A percentile compares a stretch with the other conserved stretches of the same genome.
Conservation (phyloP, 2,888 invertebrate species). For the Ophioninae sp. region DNA sequence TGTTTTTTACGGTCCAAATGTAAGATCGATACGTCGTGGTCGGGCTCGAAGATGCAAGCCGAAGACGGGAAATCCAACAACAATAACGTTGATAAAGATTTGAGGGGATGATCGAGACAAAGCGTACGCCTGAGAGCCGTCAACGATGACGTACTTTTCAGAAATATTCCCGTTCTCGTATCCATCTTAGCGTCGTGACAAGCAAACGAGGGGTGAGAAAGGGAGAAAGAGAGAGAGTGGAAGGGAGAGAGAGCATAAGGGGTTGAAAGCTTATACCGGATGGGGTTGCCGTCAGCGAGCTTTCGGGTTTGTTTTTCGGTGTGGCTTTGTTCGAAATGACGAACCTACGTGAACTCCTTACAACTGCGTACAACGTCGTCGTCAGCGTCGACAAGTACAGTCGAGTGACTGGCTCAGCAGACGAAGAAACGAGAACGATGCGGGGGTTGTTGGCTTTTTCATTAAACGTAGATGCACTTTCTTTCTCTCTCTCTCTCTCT, state of each 20-base stretch:
- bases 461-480: conserved; percentile 56
- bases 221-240: background rate
- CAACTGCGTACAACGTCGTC: conserved; percentile 39
- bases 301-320: conserved; percentile 45
- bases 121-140: conserved; percentile 19
- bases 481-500: conserved; percentile 28
- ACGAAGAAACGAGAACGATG: conserved; percentile 22
- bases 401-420: conserved; percentile 42
- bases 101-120: background rate
- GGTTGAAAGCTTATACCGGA: conserved; percentile 28
- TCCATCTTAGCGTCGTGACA: conserved; percentile 14
- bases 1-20: background rate
- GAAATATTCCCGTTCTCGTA: conserved; percentile 3
- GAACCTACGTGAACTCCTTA: conserved; percentile 30
- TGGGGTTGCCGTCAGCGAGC: conserved; percentile 31
- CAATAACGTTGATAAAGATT: conserved; percentile 26
- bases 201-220: conserved; percentile 4
- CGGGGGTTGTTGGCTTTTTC: conserved; percentile 54
- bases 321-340: conserved; percentile 50
- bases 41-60: background rate
- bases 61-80: background rate
- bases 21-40: conserved; percentile 23
- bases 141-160: conserved; percentile 34
- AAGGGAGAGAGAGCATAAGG: conserved; percentile 6
- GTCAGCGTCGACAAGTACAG: conserved; percentile 22